These are phyloP conservation scores for Sebastes goodei DNA, from an alignment of 2,797 vertebrate genomes.

Conservation along the genomic window DNA sequence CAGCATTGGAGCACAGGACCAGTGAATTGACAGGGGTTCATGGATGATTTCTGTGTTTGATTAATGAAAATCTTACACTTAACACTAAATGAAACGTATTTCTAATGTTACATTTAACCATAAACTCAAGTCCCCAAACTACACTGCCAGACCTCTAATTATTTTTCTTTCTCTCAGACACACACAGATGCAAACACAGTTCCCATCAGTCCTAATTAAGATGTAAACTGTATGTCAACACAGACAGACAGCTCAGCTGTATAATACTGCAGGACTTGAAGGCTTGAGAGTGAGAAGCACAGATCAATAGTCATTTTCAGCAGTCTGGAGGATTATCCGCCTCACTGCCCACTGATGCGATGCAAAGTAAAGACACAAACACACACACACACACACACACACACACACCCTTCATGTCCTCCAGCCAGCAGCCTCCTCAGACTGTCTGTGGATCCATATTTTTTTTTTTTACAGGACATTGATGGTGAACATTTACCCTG, in stretches of 20 bases:
- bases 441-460: slow-evolving; percentile 47
- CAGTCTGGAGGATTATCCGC: slow-evolving; percentile 75
- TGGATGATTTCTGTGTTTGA: not conserved
- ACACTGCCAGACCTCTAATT: not conserved
- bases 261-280: slow-evolving; percentile 39
- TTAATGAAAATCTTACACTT: not conserved
- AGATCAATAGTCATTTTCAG: slow-evolving; percentile 79
- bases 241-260: slow-evolving; percentile 8
- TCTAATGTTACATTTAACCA: not conserved
- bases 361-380: slow-evolving; percentile 47
- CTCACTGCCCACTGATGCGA: slow-evolving; percentile 58
- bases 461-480: slow-evolving; percentile 41
- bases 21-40: not conserved
- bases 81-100: not conserved
- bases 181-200: not conserved
- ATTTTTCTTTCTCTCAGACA: not conserved
- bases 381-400: slow-evolving; percentile 6
- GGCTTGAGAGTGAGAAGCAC: slow-evolving; percentile 50
- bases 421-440: slow-evolving; percentile 14
- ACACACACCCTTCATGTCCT: slow-evolving; percentile 8
- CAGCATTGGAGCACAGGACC: not conserved
- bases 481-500: slow-evolving; percentile 23
- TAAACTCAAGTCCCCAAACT: not conserved
- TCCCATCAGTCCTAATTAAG: not conserved
- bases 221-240: slow-evolving; percentile 21